Percentiles rank a stretch among this genome's conserved stretches.
Conservation (phyloP, 2,888 invertebrate species). For the Julus scandinavius region DNA sequence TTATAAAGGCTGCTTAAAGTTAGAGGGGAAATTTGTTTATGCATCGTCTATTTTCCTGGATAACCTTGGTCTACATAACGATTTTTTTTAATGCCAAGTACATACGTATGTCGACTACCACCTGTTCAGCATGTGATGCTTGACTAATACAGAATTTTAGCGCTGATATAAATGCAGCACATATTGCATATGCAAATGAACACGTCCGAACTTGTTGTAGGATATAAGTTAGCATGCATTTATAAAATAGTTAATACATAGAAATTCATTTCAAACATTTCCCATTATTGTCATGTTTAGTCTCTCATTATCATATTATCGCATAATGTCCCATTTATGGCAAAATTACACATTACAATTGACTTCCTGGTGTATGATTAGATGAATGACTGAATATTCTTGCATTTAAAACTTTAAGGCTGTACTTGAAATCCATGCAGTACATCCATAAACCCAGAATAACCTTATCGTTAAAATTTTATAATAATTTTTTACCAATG, state of each 20-base stretch:
- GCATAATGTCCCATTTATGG: too few relatives aligned
- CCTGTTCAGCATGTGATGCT: neutral
- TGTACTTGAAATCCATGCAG: too few relatives aligned
- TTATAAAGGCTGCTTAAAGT: neutral
- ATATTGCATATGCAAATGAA: neutral
- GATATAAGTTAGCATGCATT: neutral
- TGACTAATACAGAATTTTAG: neutral
- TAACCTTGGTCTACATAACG: constrained; percentile 10
- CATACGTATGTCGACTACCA: neutral
- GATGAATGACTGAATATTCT: too few relatives aligned
- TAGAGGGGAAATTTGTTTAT: neutral
- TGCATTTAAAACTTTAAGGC: too few relatives aligned
- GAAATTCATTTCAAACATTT: too few relatives aligned
- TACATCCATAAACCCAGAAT: too few relatives aligned
- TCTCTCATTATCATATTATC: too few relatives aligned
- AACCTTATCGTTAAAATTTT: too few relatives aligned
- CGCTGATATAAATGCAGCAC: neutral
- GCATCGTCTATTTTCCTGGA: neutral
- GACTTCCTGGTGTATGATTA: too few relatives aligned
- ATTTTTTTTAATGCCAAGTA: neutral
- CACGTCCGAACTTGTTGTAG: neutral
- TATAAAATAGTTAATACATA: neutral
- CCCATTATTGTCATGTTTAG: too few relatives aligned
- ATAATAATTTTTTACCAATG: too few relatives aligned
- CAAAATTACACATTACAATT: too few relatives aligned